Conservation (phyloP, 2,113 vertebrate species). For the Cyprinodon tularosa region DNA sequence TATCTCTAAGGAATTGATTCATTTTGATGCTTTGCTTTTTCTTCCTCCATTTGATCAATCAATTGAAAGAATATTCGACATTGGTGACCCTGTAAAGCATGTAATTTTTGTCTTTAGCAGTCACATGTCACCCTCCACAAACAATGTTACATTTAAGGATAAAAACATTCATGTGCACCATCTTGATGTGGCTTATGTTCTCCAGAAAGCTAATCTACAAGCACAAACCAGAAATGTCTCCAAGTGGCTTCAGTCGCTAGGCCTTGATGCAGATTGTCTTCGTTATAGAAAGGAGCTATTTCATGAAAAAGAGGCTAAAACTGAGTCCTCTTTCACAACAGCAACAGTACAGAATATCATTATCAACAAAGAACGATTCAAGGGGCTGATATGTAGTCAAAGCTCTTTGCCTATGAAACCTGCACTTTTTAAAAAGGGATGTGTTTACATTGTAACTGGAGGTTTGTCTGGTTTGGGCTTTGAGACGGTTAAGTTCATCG, state of each 20-base stretch:
- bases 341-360: conserved; percentile 69
- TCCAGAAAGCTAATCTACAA: conserved; percentile 81
- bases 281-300: conserved; percentile 62
- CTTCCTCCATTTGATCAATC: conserved; percentile 74
- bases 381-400: conserved; percentile 60
- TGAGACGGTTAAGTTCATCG: conserved; percentile 87
- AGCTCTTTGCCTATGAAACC: conserved; percentile 62
- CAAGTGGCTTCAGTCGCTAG: conserved; percentile 79
- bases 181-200: conserved; percentile 69
- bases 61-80: conserved; percentile 49
- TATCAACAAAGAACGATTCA: conserved; percentile 52
- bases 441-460: conserved; percentile 83
- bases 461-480: conserved; percentile 89
- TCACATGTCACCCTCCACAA: conserved; percentile 44
- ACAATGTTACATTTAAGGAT: conserved; percentile 48
- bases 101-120: conserved; percentile 77
- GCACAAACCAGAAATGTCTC: conserved; percentile 59
- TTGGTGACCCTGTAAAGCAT: conserved; percentile 62
- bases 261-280: conserved; percentile 56
- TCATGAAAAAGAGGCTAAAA: conserved; percentile 46
- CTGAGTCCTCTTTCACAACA: conserved; percentile 80
- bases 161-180: conserved; percentile 74
- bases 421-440: conserved; percentile 76
- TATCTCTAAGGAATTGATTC: conserved; percentile 16
- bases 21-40: conserved; percentile 75